Percentiles rank a stretch among this genome's conserved stretches.
Conservation (phyloP, 2,888 invertebrate genomes). For the Nebria salina region DNA sequence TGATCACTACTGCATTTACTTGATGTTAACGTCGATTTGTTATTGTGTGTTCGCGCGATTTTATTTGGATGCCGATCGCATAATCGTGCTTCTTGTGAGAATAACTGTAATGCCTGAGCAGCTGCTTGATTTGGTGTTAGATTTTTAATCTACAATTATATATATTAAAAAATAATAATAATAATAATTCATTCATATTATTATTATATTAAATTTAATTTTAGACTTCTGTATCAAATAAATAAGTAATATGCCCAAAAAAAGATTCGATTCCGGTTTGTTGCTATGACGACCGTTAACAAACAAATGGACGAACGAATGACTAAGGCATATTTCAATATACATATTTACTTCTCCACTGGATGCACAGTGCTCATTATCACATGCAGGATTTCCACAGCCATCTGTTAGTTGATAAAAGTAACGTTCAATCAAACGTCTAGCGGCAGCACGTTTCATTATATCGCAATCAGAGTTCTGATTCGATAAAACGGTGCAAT, state of each 20-base stretch:
- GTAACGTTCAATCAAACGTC: conserved; percentile 89
- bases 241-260: too few relatives aligned
- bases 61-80: conserved; percentile 82
- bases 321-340: not conserved
- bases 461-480: conserved; percentile 66
- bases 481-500: conserved; percentile 50
- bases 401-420: conserved; percentile 93
- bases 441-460: conserved; percentile 81
- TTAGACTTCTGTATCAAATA: too few relatives aligned
- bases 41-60: conserved; percentile 70
- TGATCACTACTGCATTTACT: conserved; percentile 21
- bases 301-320: not conserved
- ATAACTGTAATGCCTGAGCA: conserved; percentile 86
- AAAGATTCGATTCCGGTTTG: too few relatives aligned
- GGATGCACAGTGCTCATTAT: conserved; percentile 89
- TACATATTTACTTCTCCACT: conserved; percentile 76
- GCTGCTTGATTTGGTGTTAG: conserved; percentile 91
- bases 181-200: too few relatives aligned
- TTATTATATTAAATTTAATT: too few relatives aligned
- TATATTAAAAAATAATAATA: not conserved
- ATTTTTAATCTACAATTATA: conserved; percentile 68
- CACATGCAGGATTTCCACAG: conserved; percentile 88
- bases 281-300: too few relatives aligned
- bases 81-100: conserved; percentile 83
- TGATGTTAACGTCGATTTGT: conserved; percentile 49